Evolutionary conservation across 2,797 vertebrate genomes (phyloP).

Genomic region (Hypotaenidia okinawae): DNA sequence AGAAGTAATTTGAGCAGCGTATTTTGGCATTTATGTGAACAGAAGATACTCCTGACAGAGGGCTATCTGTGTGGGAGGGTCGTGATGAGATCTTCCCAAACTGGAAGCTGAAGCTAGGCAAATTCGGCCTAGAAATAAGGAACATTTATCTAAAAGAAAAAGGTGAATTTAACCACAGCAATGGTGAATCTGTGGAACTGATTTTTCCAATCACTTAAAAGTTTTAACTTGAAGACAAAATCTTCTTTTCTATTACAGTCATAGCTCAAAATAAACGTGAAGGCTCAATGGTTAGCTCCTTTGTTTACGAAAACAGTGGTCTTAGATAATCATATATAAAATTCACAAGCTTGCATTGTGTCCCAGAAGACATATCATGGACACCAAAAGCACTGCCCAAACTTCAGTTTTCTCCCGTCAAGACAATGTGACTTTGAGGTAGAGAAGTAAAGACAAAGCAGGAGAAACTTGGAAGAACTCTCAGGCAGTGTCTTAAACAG

Average conservation of each 20-base stretch:
- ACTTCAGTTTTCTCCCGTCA: not conserved
- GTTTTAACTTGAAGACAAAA: not conserved
- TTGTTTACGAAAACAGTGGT: not conserved
- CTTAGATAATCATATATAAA: not conserved
- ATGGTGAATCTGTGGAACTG: not conserved
- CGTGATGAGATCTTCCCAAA: not conserved
- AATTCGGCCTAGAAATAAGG: not conserved
- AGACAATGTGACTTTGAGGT: not conserved
- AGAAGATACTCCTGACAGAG: not conserved
- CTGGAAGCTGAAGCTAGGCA: not conserved
- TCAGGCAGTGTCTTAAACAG: not conserved
- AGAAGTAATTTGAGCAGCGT: constrained; percentile 5
- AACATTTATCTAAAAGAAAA: not conserved
- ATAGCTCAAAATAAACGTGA: not conserved
- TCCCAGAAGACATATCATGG: not conserved
- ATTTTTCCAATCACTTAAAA: not conserved
- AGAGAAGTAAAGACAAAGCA: not conserved
- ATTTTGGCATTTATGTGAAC: not conserved
- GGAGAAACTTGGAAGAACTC: not conserved
- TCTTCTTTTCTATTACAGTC: not conserved
- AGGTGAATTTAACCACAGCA: not conserved
- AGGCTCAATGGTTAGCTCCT: not conserved
- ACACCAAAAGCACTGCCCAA: not conserved
- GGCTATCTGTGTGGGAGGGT: not conserved
- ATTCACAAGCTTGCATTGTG: not conserved